A percentile compares a stretch with the other conserved stretches of the same genome.
Evolutionary conservation across 2,797 vertebrate species (phyloP).

Genomic region (Sphenopsis melanotis): DNA sequence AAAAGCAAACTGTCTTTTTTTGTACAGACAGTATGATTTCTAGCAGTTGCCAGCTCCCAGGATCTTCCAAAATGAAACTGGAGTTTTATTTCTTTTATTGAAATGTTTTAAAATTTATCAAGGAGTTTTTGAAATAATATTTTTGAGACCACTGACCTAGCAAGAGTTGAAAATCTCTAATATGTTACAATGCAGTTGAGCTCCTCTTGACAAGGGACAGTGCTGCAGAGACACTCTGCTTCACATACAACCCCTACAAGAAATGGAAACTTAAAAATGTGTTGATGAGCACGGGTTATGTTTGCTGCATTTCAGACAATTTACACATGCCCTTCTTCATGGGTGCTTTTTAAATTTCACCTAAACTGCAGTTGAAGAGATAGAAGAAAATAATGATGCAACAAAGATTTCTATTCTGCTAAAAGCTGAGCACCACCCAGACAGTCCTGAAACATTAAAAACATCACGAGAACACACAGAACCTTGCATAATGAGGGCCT

Average conservation of each 20-base stretch:
- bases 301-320: background rate
- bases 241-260: background rate
- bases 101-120: background rate
- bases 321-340: background rate
- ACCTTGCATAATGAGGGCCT: rapidly evolving
- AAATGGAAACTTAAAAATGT: background rate
- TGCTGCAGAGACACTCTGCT: background rate
- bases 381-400: background rate
- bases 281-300: background rate
- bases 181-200: background rate
- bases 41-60: background rate
- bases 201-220: background rate
- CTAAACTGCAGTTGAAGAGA: background rate
- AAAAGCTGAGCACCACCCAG: background rate
- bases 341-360: background rate
- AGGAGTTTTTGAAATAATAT: slow-evolving; percentile 1
- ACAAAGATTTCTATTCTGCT: background rate
- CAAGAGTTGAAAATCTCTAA: background rate
- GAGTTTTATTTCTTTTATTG: background rate
- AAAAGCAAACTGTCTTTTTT: slow-evolving; percentile 28
- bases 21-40: slow-evolving; percentile 1
- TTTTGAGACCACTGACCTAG: background rate
- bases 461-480: background rate
- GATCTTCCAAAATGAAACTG: background rate
- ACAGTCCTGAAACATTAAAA: background rate